phyloP scores from a whole-genome alignment of 2,888 invertebrate species.

The Sarcophaga variegata region DNA sequence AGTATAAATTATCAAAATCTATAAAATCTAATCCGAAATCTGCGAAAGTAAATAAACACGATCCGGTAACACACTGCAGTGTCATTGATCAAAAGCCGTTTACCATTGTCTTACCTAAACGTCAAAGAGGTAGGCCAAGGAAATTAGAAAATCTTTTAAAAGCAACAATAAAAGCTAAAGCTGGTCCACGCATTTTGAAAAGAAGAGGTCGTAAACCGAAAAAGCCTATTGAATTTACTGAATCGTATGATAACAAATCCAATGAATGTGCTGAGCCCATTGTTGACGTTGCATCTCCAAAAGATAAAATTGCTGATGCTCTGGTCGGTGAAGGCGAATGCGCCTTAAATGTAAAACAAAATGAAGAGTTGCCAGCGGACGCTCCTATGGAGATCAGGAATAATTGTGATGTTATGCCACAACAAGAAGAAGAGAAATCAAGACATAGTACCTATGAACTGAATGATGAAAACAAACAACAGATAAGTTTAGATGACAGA shows the following conservation, averaged over 20 bases:
- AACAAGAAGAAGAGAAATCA: too few species aligned
- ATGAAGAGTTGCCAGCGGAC: not conserved
- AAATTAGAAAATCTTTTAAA: slow-evolving; percentile 17
- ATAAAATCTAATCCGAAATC: slow-evolving; percentile 10
- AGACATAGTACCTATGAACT: too few species aligned
- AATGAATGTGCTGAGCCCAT: not conserved
- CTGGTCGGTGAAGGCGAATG: not conserved
- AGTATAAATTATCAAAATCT: slow-evolving; percentile 6
- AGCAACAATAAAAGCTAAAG: not conserved
- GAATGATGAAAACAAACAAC: too few species aligned
- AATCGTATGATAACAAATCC: not conserved
- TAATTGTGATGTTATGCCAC: too few species aligned
- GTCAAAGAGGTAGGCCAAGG: slow-evolving; percentile 35
- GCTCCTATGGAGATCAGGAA: too few species aligned
- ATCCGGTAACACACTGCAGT: not conserved
- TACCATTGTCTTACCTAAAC: not conserved
- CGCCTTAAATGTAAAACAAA: not conserved
- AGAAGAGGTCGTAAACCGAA: slow-evolving; percentile 38
- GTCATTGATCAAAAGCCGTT: not conserved
- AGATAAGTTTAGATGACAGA: too few species aligned
- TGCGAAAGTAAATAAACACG: not conserved
- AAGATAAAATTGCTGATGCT: not conserved
- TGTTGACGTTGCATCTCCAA: not conserved
- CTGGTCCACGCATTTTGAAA: not conserved
- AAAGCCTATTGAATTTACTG: not conserved